Conservation (phyloP, 2,888 invertebrate species). For the Andrena bicolor region DNA sequence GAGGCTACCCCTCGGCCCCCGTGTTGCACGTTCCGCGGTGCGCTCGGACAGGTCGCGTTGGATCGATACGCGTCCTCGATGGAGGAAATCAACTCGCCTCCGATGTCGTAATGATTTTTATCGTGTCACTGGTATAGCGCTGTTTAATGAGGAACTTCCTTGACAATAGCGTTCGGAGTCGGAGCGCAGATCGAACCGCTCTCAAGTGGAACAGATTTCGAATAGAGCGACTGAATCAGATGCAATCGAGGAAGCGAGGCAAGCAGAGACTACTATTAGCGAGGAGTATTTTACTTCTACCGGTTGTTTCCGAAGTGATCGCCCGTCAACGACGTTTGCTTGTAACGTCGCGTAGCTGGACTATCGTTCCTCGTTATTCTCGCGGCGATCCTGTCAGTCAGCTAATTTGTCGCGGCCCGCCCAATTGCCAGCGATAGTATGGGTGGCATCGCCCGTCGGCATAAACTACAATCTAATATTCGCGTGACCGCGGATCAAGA, state of each 20-base stretch:
- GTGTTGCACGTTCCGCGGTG: conserved; percentile 20
- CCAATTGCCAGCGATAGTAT: conserved; percentile 50
- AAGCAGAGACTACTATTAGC: too few species aligned
- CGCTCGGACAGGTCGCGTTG: conserved; percentile 35
- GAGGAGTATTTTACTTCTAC: background rate
- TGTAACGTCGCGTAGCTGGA: background rate
- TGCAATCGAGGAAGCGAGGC: conserved; percentile 36
- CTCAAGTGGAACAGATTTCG: conserved; percentile 39
- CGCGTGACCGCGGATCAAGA: conserved; percentile 73
- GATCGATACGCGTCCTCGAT: conserved; percentile 62
- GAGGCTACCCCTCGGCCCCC: background rate
- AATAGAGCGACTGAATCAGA: conserved; percentile 47
- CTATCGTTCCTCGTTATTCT: conserved; percentile 47
- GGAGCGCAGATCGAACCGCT: conserved; percentile 16
- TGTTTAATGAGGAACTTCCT: conserved; percentile 49
- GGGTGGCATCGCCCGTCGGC: conserved; percentile 39
- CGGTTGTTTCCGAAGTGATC: background rate
- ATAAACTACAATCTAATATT: conserved; percentile 72
- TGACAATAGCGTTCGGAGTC: conserved; percentile 3
- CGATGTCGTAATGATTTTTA: conserved; percentile 51
- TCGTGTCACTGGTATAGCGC: conserved; percentile 27
- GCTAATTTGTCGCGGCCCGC: conserved; percentile 46
- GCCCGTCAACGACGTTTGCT: background rate
- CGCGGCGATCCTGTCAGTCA: conserved; percentile 38
- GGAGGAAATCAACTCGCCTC: conserved; percentile 61